A percentile compares a stretch with the other conserved stretches of the same genome.
Evolutionary conservation across 2,113 vertebrate genomes (phyloP).

Genomic region (Sylvietta virens): DNA sequence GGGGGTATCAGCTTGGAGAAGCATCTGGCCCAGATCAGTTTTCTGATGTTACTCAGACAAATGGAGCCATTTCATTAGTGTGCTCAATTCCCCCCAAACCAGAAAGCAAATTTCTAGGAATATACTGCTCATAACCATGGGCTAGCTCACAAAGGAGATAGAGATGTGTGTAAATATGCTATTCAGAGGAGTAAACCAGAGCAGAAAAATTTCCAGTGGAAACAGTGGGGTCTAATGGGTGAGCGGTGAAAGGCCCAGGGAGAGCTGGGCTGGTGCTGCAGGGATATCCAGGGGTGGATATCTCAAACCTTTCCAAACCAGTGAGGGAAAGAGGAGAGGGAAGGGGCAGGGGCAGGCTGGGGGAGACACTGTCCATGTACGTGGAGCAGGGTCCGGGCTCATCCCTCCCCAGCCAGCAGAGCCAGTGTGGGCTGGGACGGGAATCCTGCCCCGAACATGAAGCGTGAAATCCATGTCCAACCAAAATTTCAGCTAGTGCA

Average conservation of each 20-base stretch:
- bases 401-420: rapidly evolving
- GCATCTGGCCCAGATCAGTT: neutral
- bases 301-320: neutral
- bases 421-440: rapidly evolving
- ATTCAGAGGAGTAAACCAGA: neutral
- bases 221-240: rapidly evolving
- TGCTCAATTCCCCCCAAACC: neutral
- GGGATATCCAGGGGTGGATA: neutral
- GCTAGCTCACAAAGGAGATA: neutral
- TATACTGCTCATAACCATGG: neutral
- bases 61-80: neutral
- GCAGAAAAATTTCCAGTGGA: neutral
- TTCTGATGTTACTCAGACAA: neutral
- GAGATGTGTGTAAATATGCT: neutral
- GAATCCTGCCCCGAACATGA: neutral
- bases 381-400: rapidly evolving
- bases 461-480: neutral
- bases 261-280: neutral
- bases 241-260: neutral
- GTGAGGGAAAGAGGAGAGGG: neutral
- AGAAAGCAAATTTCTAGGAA: neutral
- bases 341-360: neutral
- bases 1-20: neutral
- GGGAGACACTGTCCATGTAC: rapidly evolving
- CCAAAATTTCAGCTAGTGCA: neutral